These are phyloP conservation scores for Schizaphis graminum DNA, from an alignment of 2,888 invertebrate species.

Conservation along the genomic window DNA sequence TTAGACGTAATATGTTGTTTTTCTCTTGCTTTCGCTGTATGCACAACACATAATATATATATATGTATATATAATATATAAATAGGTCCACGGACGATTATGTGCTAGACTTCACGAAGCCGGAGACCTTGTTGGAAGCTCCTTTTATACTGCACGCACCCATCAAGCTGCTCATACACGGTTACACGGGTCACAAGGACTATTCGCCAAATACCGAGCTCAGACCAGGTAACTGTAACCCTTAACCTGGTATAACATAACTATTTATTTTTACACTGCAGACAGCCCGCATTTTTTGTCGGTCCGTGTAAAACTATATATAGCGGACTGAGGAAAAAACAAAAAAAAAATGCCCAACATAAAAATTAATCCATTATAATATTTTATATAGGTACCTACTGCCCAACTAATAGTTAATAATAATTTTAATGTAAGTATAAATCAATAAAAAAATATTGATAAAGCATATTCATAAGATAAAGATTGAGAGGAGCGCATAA, in stretches of 20 bases:
- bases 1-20: background rate
- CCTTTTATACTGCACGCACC: constrained; percentile 73
- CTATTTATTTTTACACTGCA: background rate
- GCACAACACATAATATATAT: background rate
- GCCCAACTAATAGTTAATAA: background rate
- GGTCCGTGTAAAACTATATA: background rate
- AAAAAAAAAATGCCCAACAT: background rate
- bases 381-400: background rate
- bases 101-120: constrained; percentile 6
- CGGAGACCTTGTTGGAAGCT: constrained; percentile 69
- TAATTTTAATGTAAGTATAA: background rate
- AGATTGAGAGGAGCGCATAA: background rate
- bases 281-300: background rate
- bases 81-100: background rate
- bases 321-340: background rate
- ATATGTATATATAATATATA: background rate
- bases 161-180: constrained; percentile 76
- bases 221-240: constrained; percentile 73
- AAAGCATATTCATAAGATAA: background rate
- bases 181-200: constrained; percentile 77
- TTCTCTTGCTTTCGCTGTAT: background rate
- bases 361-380: background rate
- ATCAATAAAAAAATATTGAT: background rate
- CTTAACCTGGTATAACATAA: background rate
- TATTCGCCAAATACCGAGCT: constrained; percentile 76